Base-by-base conservation (phyloP, 1,140 invertebrate genomes). In the Monomorium pharaonis region DNA sequence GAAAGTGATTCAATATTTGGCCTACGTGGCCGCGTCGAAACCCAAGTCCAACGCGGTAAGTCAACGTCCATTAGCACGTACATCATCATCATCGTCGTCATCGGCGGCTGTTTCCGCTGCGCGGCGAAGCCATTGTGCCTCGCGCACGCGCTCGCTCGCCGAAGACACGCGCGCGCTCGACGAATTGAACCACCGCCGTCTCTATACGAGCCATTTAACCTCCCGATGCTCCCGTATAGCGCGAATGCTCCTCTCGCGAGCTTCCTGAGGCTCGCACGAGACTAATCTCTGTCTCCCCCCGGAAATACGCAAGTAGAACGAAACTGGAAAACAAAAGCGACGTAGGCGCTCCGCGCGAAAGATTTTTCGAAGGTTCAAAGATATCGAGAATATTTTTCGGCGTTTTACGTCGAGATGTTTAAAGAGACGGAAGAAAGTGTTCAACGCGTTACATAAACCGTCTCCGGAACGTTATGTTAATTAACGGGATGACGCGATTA, bases 1-100 rank as follows among this genome's bases (percentile, higher is more conserved):
- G 96, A 99, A 99, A 97, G 99, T 99, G 47, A 99, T 99, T 93
- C 99, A 99, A 95, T 99, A 99, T 96, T 96, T 99, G 93, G 99
- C 99, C 3, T 99, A 98, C 95, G 99, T 99, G 51, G 99, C 99
- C 89, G 99, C 99, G 16, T 99, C 99, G 12, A 99, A 99, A 95
- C 98, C 98, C 70, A 98, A 98, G 95, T 97, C 97, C 14, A 97
- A 98, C 94, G 98, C 98, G 96, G 98, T 98, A 97, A 97, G 97
- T 89, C 67, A 76, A 84, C 58, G 21, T 67, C 70, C 30, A 58
- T 24, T 67, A 67, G 77, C 24, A 33, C 51, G 65, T 37, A 33
- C 42, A 49, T 27, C 78, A 37, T 65, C 62, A 18, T 42, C 9
- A 33, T 65, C 60, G 27, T 37, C 10, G n/a, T 24, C 21, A 10